Evolutionary conservation across 1,140 invertebrate genomes (phyloP), one percentile per base, ranked within the genome.

Genomic region (Glomeris maerens): DNA sequence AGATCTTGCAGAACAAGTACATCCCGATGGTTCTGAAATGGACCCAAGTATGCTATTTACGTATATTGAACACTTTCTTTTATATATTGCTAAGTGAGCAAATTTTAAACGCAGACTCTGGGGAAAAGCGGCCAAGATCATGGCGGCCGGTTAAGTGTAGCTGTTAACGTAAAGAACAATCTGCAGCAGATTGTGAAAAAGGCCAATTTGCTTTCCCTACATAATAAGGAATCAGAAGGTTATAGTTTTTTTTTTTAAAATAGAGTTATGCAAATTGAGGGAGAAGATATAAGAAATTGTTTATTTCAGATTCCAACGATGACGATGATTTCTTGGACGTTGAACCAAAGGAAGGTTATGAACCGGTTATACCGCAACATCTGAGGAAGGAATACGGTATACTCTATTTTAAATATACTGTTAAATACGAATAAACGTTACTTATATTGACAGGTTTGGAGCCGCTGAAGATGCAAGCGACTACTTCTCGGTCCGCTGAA

Each of bases 301-400:
- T 42, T 42, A 17, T 42, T 7, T 4, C 25, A 7, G 40, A 42
- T 10, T 17, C 14, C 29, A 51, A 25, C 40, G 58, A 57, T 26
- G 66, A 68, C 45, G 56, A 60, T 21, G 66, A 68, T 49, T 68
- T 69, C 54, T 60, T 64, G 56, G 64, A 66, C 31, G 66, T 69
- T 0, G 48, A 59, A 28, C 61, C 64, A 31, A 66, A 65, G 55
- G 69, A 72, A 55, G 69, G 66, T 20, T 67, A 61, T 60, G 71
- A 74, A 55, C 39, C 57, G 14, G 41, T 56, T 17, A 61, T 66
- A 27, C 61, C 65, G 2, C 41, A 45, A 23, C 55, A 59, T 53
- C 36, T 58, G 21, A 53, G 57, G 27, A 54, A 57, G 41, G 58
- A 59, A 22, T 61, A 54, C 48, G 56, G 55, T 49, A n/a, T 50